A percentile compares a stretch with the other conserved stretches of the same genome.
These are phyloP conservation scores for Pygmarrhopalites habei DNA, from an alignment of 1,140 invertebrate genomes.

Conservation along the genomic window DNA sequence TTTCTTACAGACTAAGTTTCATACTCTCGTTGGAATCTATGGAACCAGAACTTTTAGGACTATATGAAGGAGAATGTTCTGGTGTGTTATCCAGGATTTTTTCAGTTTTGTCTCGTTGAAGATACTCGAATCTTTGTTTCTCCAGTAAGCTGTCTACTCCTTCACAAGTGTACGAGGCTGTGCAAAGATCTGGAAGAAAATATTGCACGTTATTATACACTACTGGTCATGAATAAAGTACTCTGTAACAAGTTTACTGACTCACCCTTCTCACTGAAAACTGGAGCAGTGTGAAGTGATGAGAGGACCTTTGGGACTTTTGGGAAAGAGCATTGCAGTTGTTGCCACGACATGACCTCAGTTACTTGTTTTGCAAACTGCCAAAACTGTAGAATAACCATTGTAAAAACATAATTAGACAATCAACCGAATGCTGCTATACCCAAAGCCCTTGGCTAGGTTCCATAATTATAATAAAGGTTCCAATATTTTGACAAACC, in stretches of 20 bases:
- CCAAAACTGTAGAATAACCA: too few species aligned
- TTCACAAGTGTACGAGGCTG: conserved; percentile 83
- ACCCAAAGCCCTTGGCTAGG: too few species aligned
- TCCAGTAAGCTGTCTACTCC: conserved; percentile 76
- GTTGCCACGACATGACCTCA: conserved; percentile 81
- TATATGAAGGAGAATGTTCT: too few species aligned
- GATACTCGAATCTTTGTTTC: conserved; percentile 73
- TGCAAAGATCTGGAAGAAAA: conserved; percentile 56
- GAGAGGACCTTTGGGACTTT: conserved; percentile 67
- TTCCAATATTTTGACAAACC: too few species aligned
- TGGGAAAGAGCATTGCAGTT: conserved; percentile 77
- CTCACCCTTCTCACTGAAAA: conserved; percentile 73
- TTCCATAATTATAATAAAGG: too few species aligned
- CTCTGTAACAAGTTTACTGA: conserved; percentile 14
- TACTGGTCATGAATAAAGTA: neutral
- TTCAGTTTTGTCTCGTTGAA: too few species aligned
- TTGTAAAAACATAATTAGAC: too few species aligned
- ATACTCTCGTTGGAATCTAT: too few species aligned
- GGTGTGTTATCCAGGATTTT: too few species aligned
- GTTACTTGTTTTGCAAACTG: conserved; percentile 81
- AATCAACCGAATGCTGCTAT: too few species aligned
- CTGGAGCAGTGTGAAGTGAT: conserved; percentile 68
- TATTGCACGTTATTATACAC: neutral
- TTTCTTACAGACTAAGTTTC: too few species aligned
- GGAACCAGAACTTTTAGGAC: too few species aligned